phyloP scores from a whole-genome alignment of 2,888 invertebrate species.

The Hedychridium roseum region DNA sequence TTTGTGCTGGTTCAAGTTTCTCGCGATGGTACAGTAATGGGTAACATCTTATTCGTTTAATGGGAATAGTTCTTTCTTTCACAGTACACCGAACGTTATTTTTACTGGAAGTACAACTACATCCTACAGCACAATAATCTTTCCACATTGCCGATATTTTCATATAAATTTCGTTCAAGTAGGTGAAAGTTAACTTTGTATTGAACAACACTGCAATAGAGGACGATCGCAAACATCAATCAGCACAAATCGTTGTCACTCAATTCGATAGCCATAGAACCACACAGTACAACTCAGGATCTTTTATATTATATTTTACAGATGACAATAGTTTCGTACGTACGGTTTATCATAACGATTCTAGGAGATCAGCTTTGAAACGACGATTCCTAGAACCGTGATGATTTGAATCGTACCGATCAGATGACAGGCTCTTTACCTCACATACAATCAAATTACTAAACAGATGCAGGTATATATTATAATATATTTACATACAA shows the following conservation, averaged over 20 bases:
- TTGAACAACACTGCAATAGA: too few species aligned
- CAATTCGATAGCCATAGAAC: conserved; percentile 64
- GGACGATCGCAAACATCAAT: too few species aligned
- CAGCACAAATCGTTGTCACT: conserved; percentile 44
- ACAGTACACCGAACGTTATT: too few species aligned
- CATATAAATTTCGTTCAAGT: too few species aligned
- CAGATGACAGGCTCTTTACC: conserved; percentile 60
- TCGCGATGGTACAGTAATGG: too few species aligned
- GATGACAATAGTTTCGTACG: conserved; percentile 64
- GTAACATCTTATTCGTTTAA: too few species aligned
- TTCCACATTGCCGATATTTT: too few species aligned
- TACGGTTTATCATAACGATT: conserved; percentile 39
- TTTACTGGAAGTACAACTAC: too few species aligned
- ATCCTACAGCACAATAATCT: too few species aligned
- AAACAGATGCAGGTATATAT: conserved; percentile 63
- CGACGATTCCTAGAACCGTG: conserved; percentile 17
- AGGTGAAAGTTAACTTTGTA: too few species aligned
- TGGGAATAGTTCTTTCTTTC: too few species aligned
- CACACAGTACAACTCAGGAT: conserved; percentile 65
- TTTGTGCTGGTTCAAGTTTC: conserved; percentile 38
- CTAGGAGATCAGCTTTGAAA: conserved; percentile 5
- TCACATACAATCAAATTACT: conserved; percentile 63
- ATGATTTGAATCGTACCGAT: conserved; percentile 19
- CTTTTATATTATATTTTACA: conserved; percentile 65
- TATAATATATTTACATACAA: conserved; percentile 63